Evolutionary conservation across 2,797 vertebrate species (phyloP), one percentile per base, ranked within the genome.

Genomic region (Betta splendens): DNA sequence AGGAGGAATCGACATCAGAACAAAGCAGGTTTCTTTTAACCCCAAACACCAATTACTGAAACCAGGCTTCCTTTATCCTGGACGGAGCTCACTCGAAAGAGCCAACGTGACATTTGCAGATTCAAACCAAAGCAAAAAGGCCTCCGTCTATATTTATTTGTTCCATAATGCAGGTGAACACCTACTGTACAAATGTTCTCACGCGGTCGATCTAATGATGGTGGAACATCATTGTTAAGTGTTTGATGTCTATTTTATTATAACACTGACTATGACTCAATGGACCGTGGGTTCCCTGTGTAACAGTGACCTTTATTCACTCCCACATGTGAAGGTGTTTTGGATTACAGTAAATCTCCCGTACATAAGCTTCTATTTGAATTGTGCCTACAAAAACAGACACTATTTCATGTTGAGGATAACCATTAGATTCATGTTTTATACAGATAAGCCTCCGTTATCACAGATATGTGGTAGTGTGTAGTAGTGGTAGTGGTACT

Each of bases 241-340:
- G 10, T 44, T 29, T 15, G 0, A 39, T 48, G 43, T 37, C 33
- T 3, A 17, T 22, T 35, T 37, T 39, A 12, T 17, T 23, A 20
- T 40, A 39, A 37, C 47, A 51, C 28, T 40, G 9, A 40, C 8
- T 36, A 57, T 53, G 32, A 68, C 50, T 70, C 65, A 67, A 51
- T 33, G 33, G 29, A 37, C n/a, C 33, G 64, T 40, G 65, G 45
- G 20, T 16, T 52, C 25, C 31, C 50, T 40, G 44, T 64, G 67
- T 46, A 55, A 53, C 58, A 37, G 55, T 65, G 56, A 66, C 37
- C 48, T 66, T 70, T 29, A 33, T 33, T 58, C 33, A 58, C 54
- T 11, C 35, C 38, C 61, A 46, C 58, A 49, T 36, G 11, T 39
- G 52, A 54, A 40, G 26, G 44, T 61, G 60, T 62, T 64, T 51